A percentile compares a stretch with the other conserved stretches of the same genome.
Conservation (phyloP, 2,888 invertebrate genomes). For the Sclerodermus sp. region DNA sequence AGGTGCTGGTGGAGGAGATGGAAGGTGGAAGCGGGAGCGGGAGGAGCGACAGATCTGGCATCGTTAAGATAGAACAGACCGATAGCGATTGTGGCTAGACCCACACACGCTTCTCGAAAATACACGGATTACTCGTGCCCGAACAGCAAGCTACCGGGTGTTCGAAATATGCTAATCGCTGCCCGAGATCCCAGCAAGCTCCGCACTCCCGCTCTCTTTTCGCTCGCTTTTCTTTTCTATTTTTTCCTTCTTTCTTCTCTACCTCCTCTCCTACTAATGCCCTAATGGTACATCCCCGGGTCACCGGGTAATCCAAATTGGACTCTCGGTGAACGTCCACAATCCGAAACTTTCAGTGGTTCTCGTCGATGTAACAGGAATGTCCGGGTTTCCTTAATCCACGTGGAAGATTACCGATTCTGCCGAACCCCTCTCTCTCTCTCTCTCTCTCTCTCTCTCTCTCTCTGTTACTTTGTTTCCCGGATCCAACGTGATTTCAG, state of each 20-base stretch:
- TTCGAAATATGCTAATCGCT: constrained; percentile 37
- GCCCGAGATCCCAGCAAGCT: constrained; percentile 14
- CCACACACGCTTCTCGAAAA: constrained; percentile 28
- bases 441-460: too few species aligned
- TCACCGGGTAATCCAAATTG: too few species aligned
- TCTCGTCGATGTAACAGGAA: too few species aligned
- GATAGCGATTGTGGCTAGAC: constrained; percentile 35
- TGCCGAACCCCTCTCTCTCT: too few species aligned
- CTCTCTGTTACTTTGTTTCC: too few species aligned
- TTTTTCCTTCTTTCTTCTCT: background rate
- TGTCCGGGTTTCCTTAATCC: too few species aligned
- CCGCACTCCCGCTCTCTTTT: too few species aligned
- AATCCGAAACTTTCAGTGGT: too few species aligned
- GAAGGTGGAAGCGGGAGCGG: constrained; percentile 4
- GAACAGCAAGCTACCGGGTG: constrained; percentile 30
- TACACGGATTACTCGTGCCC: constrained; percentile 36
- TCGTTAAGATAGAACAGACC: constrained; percentile 43
- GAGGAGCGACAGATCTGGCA: constrained; percentile 35
- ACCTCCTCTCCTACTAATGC: background rate
- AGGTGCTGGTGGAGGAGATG: constrained; percentile 18
- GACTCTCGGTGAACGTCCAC: too few species aligned
- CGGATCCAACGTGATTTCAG: too few species aligned
- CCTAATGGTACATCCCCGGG: too few species aligned
- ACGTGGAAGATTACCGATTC: too few species aligned
- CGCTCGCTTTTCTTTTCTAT: background rate